Evolutionary conservation across 2,797 vertebrate genomes (phyloP).

Genomic region (Mus minutoides): DNA sequence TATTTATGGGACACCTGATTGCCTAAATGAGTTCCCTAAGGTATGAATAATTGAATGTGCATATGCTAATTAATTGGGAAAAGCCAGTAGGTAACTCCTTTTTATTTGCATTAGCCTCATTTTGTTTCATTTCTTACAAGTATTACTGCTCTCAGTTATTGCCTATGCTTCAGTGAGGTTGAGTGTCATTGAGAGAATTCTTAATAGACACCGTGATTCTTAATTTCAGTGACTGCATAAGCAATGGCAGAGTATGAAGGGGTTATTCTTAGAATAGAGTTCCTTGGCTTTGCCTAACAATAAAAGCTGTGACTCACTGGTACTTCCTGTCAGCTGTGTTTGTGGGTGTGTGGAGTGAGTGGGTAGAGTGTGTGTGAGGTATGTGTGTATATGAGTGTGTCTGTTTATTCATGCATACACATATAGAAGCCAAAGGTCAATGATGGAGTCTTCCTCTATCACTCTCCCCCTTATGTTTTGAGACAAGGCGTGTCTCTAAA

Average conservation of each 20-base stretch:
- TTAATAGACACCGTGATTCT: conserved; percentile 70
- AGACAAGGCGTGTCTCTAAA: not conserved
- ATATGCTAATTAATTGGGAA: conserved; percentile 77
- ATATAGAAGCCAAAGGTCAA: not conserved
- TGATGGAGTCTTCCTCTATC: not conserved
- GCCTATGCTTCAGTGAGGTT: conserved; percentile 78
- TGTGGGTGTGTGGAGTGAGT: not conserved
- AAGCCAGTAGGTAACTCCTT: conserved; percentile 74
- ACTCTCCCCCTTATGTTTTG: not conserved
- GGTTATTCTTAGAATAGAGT: conserved; percentile 35
- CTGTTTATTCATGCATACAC: not conserved
- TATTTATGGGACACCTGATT: conserved; percentile 80
- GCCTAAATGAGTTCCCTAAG: conserved; percentile 78
- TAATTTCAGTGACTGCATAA: conserved; percentile 67
- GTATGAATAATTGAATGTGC: conserved; percentile 80
- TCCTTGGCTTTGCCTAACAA: not conserved
- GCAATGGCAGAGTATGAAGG: conserved; percentile 29
- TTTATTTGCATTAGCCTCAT: conserved; percentile 74
- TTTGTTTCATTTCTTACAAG: conserved; percentile 78
- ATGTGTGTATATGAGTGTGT: not conserved
- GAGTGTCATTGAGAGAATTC: conserved; percentile 71
- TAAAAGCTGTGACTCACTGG: not conserved
- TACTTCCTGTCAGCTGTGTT: not conserved
- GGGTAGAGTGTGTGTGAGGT: not conserved
- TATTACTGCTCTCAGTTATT: conserved; percentile 70